Base-by-base conservation (phyloP, 2,888 invertebrate genomes). In the Congeria kusceri region DNA sequence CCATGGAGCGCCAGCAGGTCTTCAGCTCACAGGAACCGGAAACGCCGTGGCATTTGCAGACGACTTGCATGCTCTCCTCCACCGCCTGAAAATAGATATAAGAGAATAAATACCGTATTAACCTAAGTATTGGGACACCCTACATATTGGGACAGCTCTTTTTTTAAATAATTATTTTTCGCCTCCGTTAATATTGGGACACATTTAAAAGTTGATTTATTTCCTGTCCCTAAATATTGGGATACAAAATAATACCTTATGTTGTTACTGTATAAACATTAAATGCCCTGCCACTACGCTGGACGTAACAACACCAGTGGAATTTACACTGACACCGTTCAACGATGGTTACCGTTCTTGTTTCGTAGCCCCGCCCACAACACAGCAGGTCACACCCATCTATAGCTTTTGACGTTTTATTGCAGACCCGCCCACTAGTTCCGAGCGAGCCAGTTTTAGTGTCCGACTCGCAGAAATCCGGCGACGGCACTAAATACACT, bases 301-400 rank as follows among this genome's bases (percentile, higher is more conserved):
- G n/a, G 79, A 98, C 98, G 91, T 96, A 96, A 94, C 98, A 98
- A 95, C 98, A 99, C 98, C 98, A 98, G 94, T 97, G 97, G 94
- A 98, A 98, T 93, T 96, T 97, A 94, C 98, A 98, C 91, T 97
- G 96, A 94, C 98, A 98, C 86, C 98, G 95, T 91, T 97, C 97
- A 85, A 95, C 95, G 68, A 96, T 95, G 29, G 86, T 88, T 71
- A 96, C 95, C 91, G 96, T 96, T 91, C 96, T 95, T 32, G 97
- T 97, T 94, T 96, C 97, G 95, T 97, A 97, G 44, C 98, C 98
- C 82, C 98, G 95, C 29, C 98, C 98, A 93, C 98, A 98, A 94
- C 98, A 98, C 90, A 98, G 95, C 32, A 96, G 95, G 93, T 96
- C 96, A 94, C 98, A 98, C 27, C 97, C 97, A 91, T 98, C 97